These are phyloP conservation scores for Hymenochirus boettgeri DNA, from an alignment of 2,113 vertebrate genomes.

Conservation along the genomic window DNA sequence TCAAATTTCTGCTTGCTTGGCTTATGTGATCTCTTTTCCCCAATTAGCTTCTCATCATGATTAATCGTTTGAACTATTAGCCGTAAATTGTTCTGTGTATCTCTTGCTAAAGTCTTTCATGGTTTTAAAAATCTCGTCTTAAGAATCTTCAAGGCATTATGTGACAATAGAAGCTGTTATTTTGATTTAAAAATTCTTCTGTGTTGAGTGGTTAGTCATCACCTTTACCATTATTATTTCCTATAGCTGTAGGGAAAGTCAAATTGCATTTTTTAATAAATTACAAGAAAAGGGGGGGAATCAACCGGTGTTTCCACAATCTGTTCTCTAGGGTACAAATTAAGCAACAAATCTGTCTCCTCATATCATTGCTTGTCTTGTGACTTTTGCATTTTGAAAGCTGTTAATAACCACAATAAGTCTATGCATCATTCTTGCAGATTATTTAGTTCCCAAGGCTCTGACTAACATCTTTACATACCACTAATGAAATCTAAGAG, in stretches of 20 bases:
- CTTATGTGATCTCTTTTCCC: too few species aligned
- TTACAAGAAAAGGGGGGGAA: not conserved
- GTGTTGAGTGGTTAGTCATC: not conserved
- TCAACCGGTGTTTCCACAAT: conserved; percentile 30
- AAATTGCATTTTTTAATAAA: not conserved
- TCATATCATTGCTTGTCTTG: not conserved
- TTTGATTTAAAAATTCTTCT: not conserved
- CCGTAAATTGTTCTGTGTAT: too few species aligned
- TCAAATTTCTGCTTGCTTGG: too few species aligned
- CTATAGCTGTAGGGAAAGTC: too few species aligned
- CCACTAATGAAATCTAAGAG: conserved; percentile 33
- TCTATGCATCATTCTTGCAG: not conserved
- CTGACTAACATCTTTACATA: conserved; percentile 15
- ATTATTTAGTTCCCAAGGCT: conserved; percentile 19
- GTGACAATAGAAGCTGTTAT: too few species aligned
- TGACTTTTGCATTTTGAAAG: conserved; percentile 15
- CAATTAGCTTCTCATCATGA: too few species aligned
- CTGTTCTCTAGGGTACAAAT: conserved; percentile 19
- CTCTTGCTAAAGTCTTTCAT: too few species aligned
- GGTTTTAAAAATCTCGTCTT: too few species aligned
- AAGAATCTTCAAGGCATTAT: too few species aligned
- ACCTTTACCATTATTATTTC: not conserved
- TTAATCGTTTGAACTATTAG: too few species aligned
- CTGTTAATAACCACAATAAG: not conserved
- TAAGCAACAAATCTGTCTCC: conserved; percentile 26